Evolutionary conservation across 64 coral and sea anemone genomes (phyloP).

Genomic region (Montipora capricornis): DNA sequence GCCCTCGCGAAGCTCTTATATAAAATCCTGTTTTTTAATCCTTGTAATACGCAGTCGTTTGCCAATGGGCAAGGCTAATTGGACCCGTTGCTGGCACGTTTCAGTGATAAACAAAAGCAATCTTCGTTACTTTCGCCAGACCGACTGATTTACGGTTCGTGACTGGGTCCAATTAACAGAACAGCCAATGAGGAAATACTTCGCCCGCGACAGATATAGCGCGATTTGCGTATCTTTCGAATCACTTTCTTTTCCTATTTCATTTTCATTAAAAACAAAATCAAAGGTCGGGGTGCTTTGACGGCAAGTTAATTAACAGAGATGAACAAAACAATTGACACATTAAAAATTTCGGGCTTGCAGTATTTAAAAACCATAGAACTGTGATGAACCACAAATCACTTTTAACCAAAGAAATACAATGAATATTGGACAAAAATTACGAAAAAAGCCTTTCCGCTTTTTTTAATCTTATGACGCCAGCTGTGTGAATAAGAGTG

Average conservation of each 20-base stretch:
- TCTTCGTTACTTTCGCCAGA: not conserved
- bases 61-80: not conserved
- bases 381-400: too few species aligned
- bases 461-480: not conserved
- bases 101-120: not conserved
- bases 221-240: not conserved
- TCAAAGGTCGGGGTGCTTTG: not conserved
- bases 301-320: conserved; percentile 1
- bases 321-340: not conserved
- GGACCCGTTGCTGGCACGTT: not conserved
- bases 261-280: conserved; percentile 42
- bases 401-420: too few species aligned
- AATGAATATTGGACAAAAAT: not conserved
- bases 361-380: not conserved
- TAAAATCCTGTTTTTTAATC: not conserved
- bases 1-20: too few species aligned
- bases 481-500: not conserved
- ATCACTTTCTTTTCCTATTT: not conserved
- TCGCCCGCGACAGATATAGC: not conserved
- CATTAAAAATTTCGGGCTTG: not conserved
- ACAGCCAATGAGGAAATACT: not conserved
- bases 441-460: not conserved
- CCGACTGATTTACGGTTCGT: not conserved
- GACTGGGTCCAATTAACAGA: not conserved
- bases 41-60: not conserved